phyloP scores from a whole-genome alignment of 2,113 vertebrate species.

The Sander vitreus region DNA sequence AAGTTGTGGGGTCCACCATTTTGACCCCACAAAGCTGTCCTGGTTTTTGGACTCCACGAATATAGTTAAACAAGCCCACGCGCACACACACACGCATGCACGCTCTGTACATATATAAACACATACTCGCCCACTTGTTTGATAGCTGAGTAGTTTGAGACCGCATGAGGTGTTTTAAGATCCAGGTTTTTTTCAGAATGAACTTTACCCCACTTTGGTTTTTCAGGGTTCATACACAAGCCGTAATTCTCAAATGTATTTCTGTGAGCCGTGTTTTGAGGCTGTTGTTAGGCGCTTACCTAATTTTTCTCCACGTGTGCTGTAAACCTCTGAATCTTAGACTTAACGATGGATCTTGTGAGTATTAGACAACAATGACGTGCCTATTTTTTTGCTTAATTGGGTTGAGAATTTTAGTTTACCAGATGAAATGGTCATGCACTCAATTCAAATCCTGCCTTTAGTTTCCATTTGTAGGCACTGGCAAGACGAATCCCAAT shows the following conservation, averaged over 20 bases:
- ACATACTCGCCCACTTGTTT: neutral
- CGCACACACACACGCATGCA: neutral
- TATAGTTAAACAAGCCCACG: neutral
- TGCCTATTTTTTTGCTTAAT: neutral
- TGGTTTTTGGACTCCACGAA: too few species aligned
- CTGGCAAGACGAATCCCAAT: neutral
- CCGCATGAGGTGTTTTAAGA: neutral
- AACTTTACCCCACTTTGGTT: neutral
- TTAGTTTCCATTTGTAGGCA: neutral
- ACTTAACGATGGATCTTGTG: neutral
- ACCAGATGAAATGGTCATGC: neutral
- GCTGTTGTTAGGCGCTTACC: constrained; percentile 3
- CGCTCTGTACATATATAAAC: too few species aligned
- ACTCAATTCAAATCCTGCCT: neutral
- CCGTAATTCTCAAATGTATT: constrained; percentile 1
- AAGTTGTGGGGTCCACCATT: too few species aligned
- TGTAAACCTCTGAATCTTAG: constrained; percentile 19
- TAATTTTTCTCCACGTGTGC: constrained; percentile 4
- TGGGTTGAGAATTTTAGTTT: neutral
- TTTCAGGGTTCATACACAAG: neutral
- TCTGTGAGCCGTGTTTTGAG: constrained; percentile 1
- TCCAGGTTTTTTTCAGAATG: neutral
- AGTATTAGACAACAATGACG: constrained; percentile 16
- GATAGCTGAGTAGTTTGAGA: neutral
- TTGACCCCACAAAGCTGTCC: too few species aligned